Conservation (phyloP, 2,888 invertebrate species). For the Drosophila niveifrons region DNA sequence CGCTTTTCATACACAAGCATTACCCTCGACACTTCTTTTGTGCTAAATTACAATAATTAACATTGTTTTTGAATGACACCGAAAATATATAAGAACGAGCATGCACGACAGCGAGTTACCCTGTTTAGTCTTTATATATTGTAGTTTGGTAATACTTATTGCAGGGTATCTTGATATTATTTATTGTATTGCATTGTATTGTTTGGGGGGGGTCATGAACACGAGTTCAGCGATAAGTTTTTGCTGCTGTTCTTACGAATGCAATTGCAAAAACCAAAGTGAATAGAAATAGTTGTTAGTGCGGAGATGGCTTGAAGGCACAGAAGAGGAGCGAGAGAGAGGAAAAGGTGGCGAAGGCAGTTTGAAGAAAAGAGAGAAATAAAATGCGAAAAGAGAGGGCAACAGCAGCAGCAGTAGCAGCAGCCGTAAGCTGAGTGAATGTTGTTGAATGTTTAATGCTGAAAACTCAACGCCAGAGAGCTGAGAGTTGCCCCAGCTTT, state of each 20-base stretch:
- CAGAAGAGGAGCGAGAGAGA: background rate
- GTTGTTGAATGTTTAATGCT: slow-evolving; percentile 61
- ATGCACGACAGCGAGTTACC: background rate
- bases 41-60: slow-evolving; percentile 59
- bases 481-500: background rate
- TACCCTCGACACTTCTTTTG: background rate
- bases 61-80: slow-evolving; percentile 57
- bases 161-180: background rate
- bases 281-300: slow-evolving; percentile 42
- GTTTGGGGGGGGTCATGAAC: slow-evolving; percentile 38
- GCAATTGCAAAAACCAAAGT: slow-evolving; percentile 53
- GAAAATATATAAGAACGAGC: slow-evolving; percentile 14
- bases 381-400: background rate
- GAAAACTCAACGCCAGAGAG: slow-evolving; percentile 40
- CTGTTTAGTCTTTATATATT: too few relatives aligned
- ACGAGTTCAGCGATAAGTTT: slow-evolving; percentile 54
- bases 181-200: background rate
- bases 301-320: background rate
- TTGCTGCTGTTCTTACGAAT: slow-evolving; percentile 24
- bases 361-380: background rate
- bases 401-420: slow-evolving; percentile 1
- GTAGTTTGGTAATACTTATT: too few relatives aligned
- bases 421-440: slow-evolving; percentile 31
- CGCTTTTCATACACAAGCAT: background rate
- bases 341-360: background rate